Evolutionary conservation across 37 sponge, comb jelly and placozoan species (phyloP).

Genomic region (Chondrilla cf. caribensis): DNA sequence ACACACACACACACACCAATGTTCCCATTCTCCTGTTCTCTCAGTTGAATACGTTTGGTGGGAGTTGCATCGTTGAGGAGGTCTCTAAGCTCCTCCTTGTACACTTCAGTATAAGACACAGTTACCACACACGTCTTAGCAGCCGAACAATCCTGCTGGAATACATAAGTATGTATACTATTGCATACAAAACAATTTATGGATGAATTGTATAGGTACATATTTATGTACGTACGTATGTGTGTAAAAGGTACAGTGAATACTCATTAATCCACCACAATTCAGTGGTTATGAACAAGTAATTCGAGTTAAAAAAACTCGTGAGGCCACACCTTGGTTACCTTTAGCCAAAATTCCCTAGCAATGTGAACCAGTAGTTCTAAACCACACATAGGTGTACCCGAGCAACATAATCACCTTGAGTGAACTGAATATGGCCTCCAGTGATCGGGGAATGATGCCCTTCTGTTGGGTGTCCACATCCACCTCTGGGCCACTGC

Average conservation of each 20-base stretch:
- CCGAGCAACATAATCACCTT: not conserved
- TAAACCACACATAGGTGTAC: no score
- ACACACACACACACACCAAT: slow-evolving; percentile 42
- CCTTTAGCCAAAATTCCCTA: no score
- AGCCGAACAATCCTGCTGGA: not conserved
- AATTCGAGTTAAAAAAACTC: no score
- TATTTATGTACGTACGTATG: no score
- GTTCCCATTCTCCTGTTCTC: slow-evolving; percentile 74
- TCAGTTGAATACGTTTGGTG: slow-evolving; percentile 44
- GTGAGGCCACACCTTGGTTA: no score
- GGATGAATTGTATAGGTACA: no score
- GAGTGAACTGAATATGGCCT: slow-evolving; percentile 34
- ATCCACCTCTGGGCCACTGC: slow-evolving; percentile 41
- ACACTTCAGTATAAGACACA: slow-evolving; percentile 67
- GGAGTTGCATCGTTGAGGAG: slow-evolving; percentile 20
- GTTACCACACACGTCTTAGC: not conserved
- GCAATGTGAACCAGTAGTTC: no score
- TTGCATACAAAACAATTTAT: no score
- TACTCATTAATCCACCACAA: no score
- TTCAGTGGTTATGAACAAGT: no score
- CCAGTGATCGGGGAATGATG: slow-evolving; percentile 63
- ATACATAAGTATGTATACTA: no score
- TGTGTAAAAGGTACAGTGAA: no score
- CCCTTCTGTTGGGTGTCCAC: slow-evolving; percentile 29
- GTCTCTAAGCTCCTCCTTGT: slow-evolving; percentile 63